A percentile compares a stretch with the other conserved stretches of the same genome.
These are phyloP conservation scores for Scelioninae gen. 1 DNA, from an alignment of 2,888 invertebrate species.

Conservation along the genomic window DNA sequence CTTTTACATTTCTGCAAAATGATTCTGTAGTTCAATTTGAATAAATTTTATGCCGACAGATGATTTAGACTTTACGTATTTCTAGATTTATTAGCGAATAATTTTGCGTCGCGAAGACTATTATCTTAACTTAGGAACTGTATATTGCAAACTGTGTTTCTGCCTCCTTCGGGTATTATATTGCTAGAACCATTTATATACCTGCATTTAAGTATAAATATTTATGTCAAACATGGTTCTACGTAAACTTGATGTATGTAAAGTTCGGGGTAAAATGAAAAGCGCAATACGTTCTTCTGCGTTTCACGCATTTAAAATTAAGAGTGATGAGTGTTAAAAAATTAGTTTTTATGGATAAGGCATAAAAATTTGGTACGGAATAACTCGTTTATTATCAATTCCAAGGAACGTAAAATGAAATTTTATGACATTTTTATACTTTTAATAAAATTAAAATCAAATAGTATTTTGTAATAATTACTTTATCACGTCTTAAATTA, in stretches of 20 bases:
- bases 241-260: conserved; percentile 26
- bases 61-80: neutral
- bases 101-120: conserved; percentile 4
- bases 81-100: conserved; percentile 12
- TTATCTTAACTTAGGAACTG: conserved; percentile 20
- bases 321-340: neutral
- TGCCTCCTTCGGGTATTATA: conserved; percentile 8
- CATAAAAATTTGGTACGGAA: too few species aligned
- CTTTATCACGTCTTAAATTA: too few species aligned
- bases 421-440: too few species aligned
- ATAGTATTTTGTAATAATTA: too few species aligned
- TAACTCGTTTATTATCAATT: too few species aligned
- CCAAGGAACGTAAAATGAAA: too few species aligned
- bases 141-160: conserved; percentile 23
- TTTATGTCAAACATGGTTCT: conserved; percentile 33
- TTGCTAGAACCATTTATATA: conserved; percentile 15
- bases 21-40: conserved; percentile 85
- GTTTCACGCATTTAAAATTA: neutral
- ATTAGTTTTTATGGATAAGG: neutral
- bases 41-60: conserved; percentile 10
- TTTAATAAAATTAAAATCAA: too few species aligned
- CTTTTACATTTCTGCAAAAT: too few species aligned
- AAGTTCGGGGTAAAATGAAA: conserved; percentile 18
- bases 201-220: conserved; percentile 18
- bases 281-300: neutral